Evolutionary conservation across 2,797 vertebrate genomes (phyloP).

Genomic region (Rhinoraja longicauda): DNA sequence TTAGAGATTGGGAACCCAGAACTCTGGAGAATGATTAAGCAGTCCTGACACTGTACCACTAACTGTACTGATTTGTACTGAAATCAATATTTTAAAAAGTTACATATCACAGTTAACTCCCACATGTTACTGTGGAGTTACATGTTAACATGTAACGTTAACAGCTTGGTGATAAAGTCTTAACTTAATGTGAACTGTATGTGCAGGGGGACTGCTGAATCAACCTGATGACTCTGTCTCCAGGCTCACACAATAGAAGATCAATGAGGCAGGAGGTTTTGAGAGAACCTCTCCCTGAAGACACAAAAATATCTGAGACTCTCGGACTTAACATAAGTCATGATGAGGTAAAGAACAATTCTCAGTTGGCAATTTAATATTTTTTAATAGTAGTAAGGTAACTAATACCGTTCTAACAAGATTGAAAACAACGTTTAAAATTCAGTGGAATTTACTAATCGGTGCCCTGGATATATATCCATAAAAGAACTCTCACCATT

Average conservation of each 20-base stretch:
- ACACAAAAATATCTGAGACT: not conserved
- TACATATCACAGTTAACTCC: no score
- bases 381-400: not conserved
- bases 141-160: no score
- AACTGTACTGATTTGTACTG: no score
- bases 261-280: not conserved
- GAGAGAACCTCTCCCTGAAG: not conserved
- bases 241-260: not conserved
- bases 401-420: not conserved
- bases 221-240: not conserved
- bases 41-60: no score
- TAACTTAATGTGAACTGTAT: no score
- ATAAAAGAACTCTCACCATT: slow-evolving; percentile 60
- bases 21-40: no score
- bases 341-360: not conserved
- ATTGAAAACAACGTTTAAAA: not conserved
- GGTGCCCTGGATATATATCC: not conserved
- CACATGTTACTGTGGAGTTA: no score
- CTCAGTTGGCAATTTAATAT: not conserved
- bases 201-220: no score
- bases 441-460: not conserved
- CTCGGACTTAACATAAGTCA: not conserved
- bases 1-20: no score
- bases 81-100: no score
- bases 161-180: no score